Base-by-base conservation (phyloP, 2,113 vertebrate species). In the Setophaga kirtlandii region DNA sequence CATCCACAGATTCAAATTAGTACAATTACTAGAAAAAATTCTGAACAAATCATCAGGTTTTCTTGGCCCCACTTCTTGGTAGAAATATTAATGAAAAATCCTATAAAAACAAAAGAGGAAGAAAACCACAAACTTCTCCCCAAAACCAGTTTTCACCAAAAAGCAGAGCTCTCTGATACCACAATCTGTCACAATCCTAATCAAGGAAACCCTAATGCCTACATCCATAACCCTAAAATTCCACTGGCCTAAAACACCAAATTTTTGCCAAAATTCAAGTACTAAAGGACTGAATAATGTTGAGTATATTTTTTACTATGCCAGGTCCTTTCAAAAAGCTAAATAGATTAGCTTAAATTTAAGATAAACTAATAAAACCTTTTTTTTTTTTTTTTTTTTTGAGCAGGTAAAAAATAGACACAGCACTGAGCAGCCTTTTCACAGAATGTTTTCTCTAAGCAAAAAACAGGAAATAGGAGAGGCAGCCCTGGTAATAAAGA, bases 81-180 rank as follows among this genome's bases (percentile, higher is more conserved):
- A 75, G 18, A 47, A 44, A 44, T 23, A 31, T 31, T 39, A 41
- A 56, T 41, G 6, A 4, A 52, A 42, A 84, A 70, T 1, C 3
- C 10, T 33, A 31, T 2, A 56, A 30, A 77, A 17, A 42, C 11
- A 41, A 68, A 83, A 15, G 9, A 16, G 21, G 56, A 39, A 47
- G 46, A 76, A 30, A 1, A 0, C 10, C 11, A 6, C 10, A 53
- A 74, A 67, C 3, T 10, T 33, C 6, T 13, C 28, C 39, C 3
- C 5, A 2, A 10, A 49, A 49, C 2, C 25, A 64, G 5, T 60
- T 73, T 87, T 64, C 49, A 20, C 30, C 14, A 30, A 60, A 80
- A 87, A 76, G 10, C 24, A 42, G 56, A 73, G 39, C 4, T 70
- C 6, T 44, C 10, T 50, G 24, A 73, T 23, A 76, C 5, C 30